phyloP scores from a whole-genome alignment of 2,113 vertebrate species.

The Aegotheles bennettii region DNA sequence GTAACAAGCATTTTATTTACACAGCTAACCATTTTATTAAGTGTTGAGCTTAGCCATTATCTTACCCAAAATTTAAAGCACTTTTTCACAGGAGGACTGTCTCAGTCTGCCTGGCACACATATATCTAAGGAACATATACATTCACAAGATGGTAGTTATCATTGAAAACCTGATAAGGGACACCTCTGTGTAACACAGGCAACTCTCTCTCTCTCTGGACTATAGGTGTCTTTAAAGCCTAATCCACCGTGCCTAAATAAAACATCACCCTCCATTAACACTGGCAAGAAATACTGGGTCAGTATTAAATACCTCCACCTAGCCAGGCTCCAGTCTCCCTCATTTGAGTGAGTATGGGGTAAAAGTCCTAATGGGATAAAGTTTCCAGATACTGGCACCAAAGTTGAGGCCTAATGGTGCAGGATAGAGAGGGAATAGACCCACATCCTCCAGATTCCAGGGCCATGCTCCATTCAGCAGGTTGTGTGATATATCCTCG shows the following conservation, averaged over 20 bases:
- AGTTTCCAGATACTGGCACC: neutral
- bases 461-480: neutral
- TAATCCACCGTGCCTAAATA: neutral
- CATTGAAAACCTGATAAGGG: neutral
- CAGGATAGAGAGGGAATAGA: neutral
- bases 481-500: accelerated
- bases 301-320: neutral
- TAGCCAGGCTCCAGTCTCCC: neutral
- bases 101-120: neutral
- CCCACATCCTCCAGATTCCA: neutral
- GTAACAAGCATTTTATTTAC: neutral
- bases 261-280: neutral
- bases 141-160: neutral
- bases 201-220: neutral
- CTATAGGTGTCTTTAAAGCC: neutral
- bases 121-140: neutral
- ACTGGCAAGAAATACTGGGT: neutral
- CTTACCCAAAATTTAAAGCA: neutral
- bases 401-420: neutral
- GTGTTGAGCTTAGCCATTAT: neutral
- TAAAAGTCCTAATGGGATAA: neutral
- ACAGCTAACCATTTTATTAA: neutral
- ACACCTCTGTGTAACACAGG: neutral
- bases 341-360: neutral
- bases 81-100: neutral